Conservation (phyloP, 2,888 invertebrate species). For the Caenorhabditis drosophilae region DNA sequence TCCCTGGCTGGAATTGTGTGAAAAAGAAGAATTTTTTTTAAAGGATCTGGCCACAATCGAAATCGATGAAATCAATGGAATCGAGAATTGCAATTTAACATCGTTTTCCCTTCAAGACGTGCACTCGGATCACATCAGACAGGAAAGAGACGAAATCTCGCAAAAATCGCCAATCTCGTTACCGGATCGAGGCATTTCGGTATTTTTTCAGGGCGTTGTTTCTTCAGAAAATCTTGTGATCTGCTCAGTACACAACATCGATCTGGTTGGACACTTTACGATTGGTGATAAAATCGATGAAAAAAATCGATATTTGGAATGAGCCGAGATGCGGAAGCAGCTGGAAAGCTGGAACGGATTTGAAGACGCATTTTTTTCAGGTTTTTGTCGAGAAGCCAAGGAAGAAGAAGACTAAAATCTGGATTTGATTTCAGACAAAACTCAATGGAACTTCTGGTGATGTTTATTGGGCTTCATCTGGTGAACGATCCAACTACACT, state of each 20-base stretch:
- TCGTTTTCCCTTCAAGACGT: conserved; percentile 35
- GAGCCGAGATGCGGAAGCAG: conserved; percentile 17
- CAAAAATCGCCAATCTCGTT: conserved; percentile 20
- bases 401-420: too few relatives aligned
- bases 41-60: conserved; percentile 31
- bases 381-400: too few relatives aligned
- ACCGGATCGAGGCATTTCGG: conserved; percentile 17
- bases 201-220: neutral
- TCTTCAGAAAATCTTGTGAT: neutral
- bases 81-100: conserved; percentile 37
- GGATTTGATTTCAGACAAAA: too few relatives aligned
- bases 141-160: conserved; percentile 14
- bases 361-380: conserved; percentile 21
- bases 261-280: conserved; percentile 30
- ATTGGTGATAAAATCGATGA: conserved; percentile 18
- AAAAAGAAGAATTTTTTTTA: too few relatives aligned
- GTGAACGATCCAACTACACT: conserved; percentile 33
- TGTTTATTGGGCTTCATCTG: conserved; percentile 22
- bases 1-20: too few relatives aligned
- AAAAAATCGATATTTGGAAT: conserved; percentile 22
- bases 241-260: conserved; percentile 25
- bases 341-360: conserved; percentile 19
- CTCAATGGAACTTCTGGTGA: conserved; percentile 25
- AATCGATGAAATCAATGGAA: conserved; percentile 1
- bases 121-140: conserved; percentile 13